Base-by-base conservation (phyloP, 2,888 invertebrate species). In the Punctoribates punctum region DNA sequence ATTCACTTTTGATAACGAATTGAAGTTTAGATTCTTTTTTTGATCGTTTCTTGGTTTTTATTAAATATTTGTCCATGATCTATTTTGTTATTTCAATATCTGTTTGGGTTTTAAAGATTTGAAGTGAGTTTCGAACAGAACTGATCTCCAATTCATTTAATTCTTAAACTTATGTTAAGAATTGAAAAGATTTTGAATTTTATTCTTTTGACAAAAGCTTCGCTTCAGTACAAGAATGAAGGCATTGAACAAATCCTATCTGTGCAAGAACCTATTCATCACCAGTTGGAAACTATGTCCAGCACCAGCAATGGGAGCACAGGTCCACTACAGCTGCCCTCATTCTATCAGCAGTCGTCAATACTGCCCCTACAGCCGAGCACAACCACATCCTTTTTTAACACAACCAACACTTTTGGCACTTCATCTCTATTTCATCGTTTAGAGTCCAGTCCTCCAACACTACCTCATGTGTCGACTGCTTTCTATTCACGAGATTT, bases 381-480 rank as follows among this genome's bases (percentile, higher is more conserved):
- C 27, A 72, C 72, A 48, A 48, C n/a, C 38, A 5, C 72, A 23
- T 48, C 72, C 1, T 72, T 72, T 48, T 72, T 46, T 38, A 72
- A 46, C 46, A 15, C 72, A 27, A 72, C 20, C 25, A 72, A 72
- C 48, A 48, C 48, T 48, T 72, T 48, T 48, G 72, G 42, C 38
- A 72, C 72, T 25, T 46, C 72, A 48, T 46, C 72, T 20, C 27
- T 72, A 27, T 72, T 72, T 13, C 72, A 72, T 48, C 72, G 72
- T n/a, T 72, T 72, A 46, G 72, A 72, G 48, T 38, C 72, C 17
- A 72, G 72, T 72, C 72, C 72, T 48, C 48, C 72, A 25, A 72
- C 72, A 9, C 23, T 72, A 23, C 72, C 72, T 23, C 46, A 72
- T 27, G 48, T 72, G 11, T 72, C 72, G 15, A 42, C 72, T 13